Conservation (phyloP, 2,888 invertebrate genomes). For the Bellardia bayeri region DNA sequence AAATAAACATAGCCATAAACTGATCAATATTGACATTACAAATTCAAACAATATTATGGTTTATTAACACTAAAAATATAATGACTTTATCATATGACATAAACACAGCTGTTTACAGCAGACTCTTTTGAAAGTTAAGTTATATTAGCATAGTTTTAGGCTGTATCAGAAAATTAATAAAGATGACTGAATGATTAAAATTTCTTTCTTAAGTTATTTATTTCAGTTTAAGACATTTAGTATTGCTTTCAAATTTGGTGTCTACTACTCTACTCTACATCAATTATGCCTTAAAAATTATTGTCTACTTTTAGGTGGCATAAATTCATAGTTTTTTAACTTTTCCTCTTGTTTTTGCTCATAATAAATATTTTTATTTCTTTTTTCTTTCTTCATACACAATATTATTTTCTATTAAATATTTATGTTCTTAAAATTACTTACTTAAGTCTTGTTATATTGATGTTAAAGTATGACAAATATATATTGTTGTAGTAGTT, state of each 20-base stretch:
- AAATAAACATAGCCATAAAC: conserved; percentile 40
- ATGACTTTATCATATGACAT: conserved; percentile 23
- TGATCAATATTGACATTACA: conserved; percentile 53
- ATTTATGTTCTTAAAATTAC: conserved; percentile 33
- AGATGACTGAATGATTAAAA: not conserved
- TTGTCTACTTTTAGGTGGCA: conserved; percentile 29
- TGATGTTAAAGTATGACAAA: conserved; percentile 13
- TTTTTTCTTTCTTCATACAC: not conserved
- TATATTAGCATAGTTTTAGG: not conserved
- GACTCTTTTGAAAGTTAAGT: not conserved
- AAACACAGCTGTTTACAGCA: not conserved
- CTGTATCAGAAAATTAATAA: not conserved
- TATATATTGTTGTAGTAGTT: conserved; percentile 17
- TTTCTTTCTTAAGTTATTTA: no score
- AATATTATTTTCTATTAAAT: conserved; percentile 23
- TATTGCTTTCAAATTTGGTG: not conserved
- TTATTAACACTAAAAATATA: conserved; percentile 40
- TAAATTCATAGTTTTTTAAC: conserved; percentile 22
- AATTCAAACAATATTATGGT: conserved; percentile 46
- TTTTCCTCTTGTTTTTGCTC: not conserved
- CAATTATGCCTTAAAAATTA: conserved; percentile 9
- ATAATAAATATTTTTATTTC: not conserved
- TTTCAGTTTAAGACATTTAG: no score
- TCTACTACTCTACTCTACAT: not conserved
- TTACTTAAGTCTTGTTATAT: conserved; percentile 25